Evolutionary conservation across 92 coral and sea anemone genomes (phyloP), one percentile per base, ranked within the genome.

Genomic region (Zoanthus sansibaricus): DNA sequence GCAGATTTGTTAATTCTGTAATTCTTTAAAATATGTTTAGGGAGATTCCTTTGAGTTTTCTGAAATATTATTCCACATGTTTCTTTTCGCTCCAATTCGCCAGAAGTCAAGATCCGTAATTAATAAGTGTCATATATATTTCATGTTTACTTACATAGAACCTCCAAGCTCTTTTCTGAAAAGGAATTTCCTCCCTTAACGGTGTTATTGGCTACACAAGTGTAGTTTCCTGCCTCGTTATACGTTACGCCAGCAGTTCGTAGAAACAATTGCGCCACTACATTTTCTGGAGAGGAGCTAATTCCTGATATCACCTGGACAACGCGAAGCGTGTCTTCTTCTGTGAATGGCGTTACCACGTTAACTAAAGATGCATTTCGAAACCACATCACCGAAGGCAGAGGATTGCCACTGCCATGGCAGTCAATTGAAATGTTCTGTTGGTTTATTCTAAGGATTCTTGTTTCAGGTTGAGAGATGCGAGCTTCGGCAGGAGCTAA

Each of bases 151-250:
- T 72, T 72, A 72, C 77, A 72, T 14, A 72, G 77, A 30, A 72
- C 25, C 30, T 72, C 77, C 30, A 72, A 21, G 9, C 10, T 12
- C 54, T 72, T 51, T 42, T 44, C 44, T 42, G 77, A 72, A 12
- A 72, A 1, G 16, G 77, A 72, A 13, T 1, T 25, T 25, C 1
- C 8, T 3, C 42, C 77, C 77, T 13, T 45, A 5, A 72, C 10
- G 77, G 77, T 44, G 42, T 45, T 72, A 48, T 72, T 72, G 42
- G 77, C 77, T 21, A 15, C 3, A 72, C 77, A 72, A 0, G 77
- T 72, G 77, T 72, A 72, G 55, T 72, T 72, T 32, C 77, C 77
- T 72, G 77, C 77, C 10, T 72, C 77, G 25, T 1, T 32, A 48
- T 72, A 42, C 54, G 77, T 72, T 54, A 72, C 42, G 3, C 74